Evolutionary conservation across 2,888 invertebrate genomes (phyloP), one percentile per base, ranked within the genome.

Genomic region (Drosophila anceps): DNA sequence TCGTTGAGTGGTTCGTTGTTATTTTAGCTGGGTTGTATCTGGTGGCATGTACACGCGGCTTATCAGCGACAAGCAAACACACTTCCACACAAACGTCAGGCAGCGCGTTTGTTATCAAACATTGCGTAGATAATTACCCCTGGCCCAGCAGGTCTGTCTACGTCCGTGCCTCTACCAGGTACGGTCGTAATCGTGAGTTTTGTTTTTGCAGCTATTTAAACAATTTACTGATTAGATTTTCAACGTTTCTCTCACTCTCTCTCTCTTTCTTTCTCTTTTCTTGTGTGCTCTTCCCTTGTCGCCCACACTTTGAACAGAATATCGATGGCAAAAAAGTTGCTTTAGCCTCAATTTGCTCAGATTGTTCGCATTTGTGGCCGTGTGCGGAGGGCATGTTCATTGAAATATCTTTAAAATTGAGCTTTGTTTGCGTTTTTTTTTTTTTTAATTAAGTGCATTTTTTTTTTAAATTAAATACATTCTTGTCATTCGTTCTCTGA

Each of bases 191-290:
- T 80, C 81, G 70, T 54, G 37, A 31, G 60, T 50, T 65, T 55
- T 75, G 77, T 80, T 79, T 80, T 77, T 71, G 83, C 67, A 82
- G 85, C 81, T 90, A 85, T 85, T 85, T 76, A 78, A 85, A 87
- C 90, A 85, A 90, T 89, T 88, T 79, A 63, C 75, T 85, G 90
- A 90, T 85, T 89, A 88, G 88, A 82, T 85, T 90, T 84, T 73
- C 37, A 69, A 57, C 70, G 54, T 69, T 71, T 64, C 20, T 24
- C 24, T 44, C 41, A 33, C 43, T 4, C 60, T 54, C 27, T 10
- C 51, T 43, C 50, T 20, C 50, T 35, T 13, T 20, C 18, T 20
- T 15, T 9, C 62, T 20, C 31, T 44, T 43, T 20, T 18, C 24
- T 24, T 20, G 8, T n/a, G 8, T 18, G 15, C 24, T 41, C 31